Evolutionary conservation across 1,140 invertebrate genomes (phyloP), one percentile per base, ranked within the genome.

Genomic region (Neodiprion fabricii): DNA sequence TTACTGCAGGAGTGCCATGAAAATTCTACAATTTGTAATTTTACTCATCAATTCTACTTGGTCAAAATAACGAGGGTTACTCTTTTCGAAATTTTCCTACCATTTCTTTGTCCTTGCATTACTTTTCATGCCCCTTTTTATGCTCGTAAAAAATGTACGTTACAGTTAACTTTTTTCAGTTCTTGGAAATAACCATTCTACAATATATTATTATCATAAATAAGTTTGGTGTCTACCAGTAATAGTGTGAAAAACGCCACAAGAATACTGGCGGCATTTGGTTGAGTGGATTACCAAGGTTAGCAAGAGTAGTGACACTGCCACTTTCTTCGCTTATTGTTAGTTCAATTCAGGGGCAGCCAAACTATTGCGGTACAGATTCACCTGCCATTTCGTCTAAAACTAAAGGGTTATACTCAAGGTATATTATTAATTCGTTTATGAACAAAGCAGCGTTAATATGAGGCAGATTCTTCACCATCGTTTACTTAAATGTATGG

Each of bases 121-220:
- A 40, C 12, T 65, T 65, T 17, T 17, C 7, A 65, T 65, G 61
- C 12, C 61, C 61, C 61, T 65, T 65, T 65, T 3, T 14, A 65
- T 14, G 12, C 17, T 17, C 61, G 12, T 65, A 65, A 65, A 14
- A 65, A 65, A 5, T 65, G 61, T 65, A 21, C 12, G 61, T 14
- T 40, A 21, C 61, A 78, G 79, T 80, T 76, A 72, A 80, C 67
- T 76, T 83, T 77, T 76, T 74, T 69, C 71, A 72, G 73, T 74
- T 75, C 67, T 67, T 74, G 76, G 77, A 80, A 76, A 80, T 84
- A 86, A 79, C 82, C 84, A 85, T 82, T 82, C 82, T 74, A 86
- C 80, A 86, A 86, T 86, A 88, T 88, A 88, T 87, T 88, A 88
- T 88, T 87, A 87, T 87, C 86, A 88, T 88, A 88, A 88, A 88